A percentile compares a stretch with the other conserved stretches of the same genome.
phyloP scores from a whole-genome alignment of 2,888 invertebrate genomes.

The Macaria notata region DNA sequence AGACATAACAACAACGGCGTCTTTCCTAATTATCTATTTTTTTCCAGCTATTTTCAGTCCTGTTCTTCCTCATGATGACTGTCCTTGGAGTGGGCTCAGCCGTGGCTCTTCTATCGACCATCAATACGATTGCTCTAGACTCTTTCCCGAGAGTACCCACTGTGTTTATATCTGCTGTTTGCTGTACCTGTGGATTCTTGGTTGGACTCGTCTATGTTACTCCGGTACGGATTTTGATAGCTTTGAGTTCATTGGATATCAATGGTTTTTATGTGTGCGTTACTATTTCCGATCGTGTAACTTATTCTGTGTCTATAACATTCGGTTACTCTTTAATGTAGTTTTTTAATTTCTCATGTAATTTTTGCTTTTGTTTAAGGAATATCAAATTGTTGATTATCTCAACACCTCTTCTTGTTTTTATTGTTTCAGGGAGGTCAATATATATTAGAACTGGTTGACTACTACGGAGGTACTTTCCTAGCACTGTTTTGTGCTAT shows the following conservation, averaged over 20 bases:
- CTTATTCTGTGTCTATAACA: too few species aligned
- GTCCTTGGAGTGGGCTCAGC: conserved; percentile 90
- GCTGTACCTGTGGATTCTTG: conserved; percentile 82
- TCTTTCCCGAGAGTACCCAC: conserved; percentile 83
- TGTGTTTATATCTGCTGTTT: conserved; percentile 82
- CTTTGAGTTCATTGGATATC: too few species aligned
- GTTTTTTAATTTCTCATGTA: too few species aligned
- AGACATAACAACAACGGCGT: too few species aligned
- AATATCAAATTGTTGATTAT: too few species aligned
- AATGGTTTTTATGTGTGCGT: too few species aligned
- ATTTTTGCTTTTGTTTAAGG: too few species aligned
- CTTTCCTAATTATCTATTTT: neutral
- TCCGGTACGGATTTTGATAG: conserved; percentile 79
- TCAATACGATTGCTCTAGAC: conserved; percentile 87
- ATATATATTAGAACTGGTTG: conserved; percentile 87
- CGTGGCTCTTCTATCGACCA: conserved; percentile 86
- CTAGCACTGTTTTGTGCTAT: conserved; percentile 86
- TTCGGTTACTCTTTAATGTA: too few species aligned
- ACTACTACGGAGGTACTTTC: conserved; percentile 89
- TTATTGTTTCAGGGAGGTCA: conserved; percentile 84
- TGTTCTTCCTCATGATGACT: conserved; percentile 92
- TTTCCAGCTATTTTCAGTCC: conserved; percentile 86
- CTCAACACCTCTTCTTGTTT: too few species aligned
- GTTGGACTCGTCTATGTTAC: conserved; percentile 88
- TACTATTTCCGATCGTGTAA: too few species aligned